Percentiles rank a stretch among this genome's conserved stretches.
phyloP scores from a whole-genome alignment of 2,888 invertebrate species.

The Cephus pulcher region DNA sequence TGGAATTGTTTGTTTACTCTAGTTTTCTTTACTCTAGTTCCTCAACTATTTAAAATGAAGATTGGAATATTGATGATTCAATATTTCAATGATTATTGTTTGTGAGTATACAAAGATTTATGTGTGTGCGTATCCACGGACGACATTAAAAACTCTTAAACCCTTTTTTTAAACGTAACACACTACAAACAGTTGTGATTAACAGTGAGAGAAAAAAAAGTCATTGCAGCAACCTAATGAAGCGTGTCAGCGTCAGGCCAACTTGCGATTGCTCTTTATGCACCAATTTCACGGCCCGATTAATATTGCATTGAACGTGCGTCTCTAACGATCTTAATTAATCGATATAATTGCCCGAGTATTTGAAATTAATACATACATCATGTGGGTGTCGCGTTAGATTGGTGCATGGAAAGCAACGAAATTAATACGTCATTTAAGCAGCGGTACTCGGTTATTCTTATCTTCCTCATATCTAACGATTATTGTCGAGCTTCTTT shows the following conservation, averaged over 20 bases:
- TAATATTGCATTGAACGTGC: not conserved
- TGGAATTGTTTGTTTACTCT: not conserved
- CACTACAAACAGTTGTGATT: slow-evolving; percentile 36
- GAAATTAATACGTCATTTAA: slow-evolving; percentile 47
- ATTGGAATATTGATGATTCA: not conserved
- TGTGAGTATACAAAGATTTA: not conserved
- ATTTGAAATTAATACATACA: not conserved
- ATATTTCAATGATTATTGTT: not conserved
- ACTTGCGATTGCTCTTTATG: slow-evolving; percentile 8
- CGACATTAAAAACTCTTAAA: not conserved
- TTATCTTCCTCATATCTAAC: slow-evolving; percentile 40
- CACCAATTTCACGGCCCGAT: not conserved
- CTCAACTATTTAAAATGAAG: too few relatives aligned
- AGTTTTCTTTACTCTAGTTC: not conserved
- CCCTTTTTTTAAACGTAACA: slow-evolving; percentile 25
- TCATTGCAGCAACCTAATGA: slow-evolving; percentile 56
- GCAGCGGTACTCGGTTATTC: slow-evolving; percentile 49
- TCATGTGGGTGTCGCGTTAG: not conserved
- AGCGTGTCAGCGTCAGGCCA: slow-evolving; percentile 50
- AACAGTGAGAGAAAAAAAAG: slow-evolving; percentile 25
- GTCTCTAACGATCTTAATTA: too few relatives aligned
- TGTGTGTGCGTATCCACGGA: slow-evolving; percentile 1
- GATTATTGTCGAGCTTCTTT: slow-evolving; percentile 27
- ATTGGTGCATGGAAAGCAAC: not conserved
- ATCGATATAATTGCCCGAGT: not conserved